Evolutionary conservation across 1,140 invertebrate species (phyloP).

Genomic region (Camponotus vicinus): DNA sequence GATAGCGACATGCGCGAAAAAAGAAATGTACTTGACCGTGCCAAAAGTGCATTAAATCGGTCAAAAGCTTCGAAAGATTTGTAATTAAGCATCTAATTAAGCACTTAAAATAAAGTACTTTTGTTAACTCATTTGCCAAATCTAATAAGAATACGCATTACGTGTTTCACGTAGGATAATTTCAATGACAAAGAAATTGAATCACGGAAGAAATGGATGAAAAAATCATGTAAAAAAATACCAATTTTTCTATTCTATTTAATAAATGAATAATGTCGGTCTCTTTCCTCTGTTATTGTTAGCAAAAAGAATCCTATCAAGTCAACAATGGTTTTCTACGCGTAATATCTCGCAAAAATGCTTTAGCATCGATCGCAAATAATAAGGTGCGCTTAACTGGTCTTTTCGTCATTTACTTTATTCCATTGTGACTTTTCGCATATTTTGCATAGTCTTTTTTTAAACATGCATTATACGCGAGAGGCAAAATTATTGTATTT

Average conservation of each 20-base stretch:
- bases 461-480: not conserved
- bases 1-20: not conserved
- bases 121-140: not conserved
- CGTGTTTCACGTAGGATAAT: not conserved
- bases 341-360: not conserved
- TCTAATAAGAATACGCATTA: not conserved
- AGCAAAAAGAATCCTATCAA: not conserved
- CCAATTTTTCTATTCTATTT: not conserved
- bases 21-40: not conserved
- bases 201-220: not conserved
- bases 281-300: not conserved
- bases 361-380: not conserved
- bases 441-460: not conserved
- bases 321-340: not conserved
- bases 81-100: not conserved
- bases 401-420: not conserved
- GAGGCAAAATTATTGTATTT: not conserved
- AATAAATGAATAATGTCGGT: not conserved
- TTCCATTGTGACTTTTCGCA: not conserved
- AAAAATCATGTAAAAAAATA: not conserved
- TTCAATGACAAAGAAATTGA: not conserved
- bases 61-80: not conserved
- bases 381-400: not conserved
- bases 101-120: not conserved
- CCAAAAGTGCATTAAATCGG: not conserved